Percentiles rank a stretch among this genome's conserved stretches.
Evolutionary conservation across 2,888 invertebrate genomes (phyloP).

Genomic region (Diadegma fenestrale): DNA sequence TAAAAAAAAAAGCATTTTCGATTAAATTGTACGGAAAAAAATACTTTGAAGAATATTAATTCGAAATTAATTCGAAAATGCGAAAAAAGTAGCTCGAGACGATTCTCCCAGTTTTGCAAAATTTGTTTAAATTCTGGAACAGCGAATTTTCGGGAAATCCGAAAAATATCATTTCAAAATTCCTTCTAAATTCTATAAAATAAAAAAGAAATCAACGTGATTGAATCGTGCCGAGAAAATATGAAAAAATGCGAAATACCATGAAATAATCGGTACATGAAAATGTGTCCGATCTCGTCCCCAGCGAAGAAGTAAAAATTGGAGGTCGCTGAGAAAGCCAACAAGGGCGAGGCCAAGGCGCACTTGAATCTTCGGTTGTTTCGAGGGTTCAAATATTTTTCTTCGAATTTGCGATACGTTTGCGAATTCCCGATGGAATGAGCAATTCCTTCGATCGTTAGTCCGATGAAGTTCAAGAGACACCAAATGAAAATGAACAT

Average conservation of each 20-base stretch:
- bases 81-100: no score
- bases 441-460: conserved; percentile 90
- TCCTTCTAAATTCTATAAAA: background rate
- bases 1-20: conserved; percentile 57
- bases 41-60: background rate
- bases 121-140: no score
- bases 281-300: conserved; percentile 90
- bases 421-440: conserved; percentile 85
- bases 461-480: conserved; percentile 93
- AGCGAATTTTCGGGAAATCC: conserved; percentile 53
- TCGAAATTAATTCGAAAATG: no score
- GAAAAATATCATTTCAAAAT: conserved; percentile 47
- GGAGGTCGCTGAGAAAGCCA: conserved; percentile 92
- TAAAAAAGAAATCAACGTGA: background rate
- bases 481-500: conserved; percentile 94
- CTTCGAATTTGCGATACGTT: conserved; percentile 85
- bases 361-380: conserved; percentile 89
- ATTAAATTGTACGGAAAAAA: conserved; percentile 32
- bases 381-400: conserved; percentile 77
- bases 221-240: background rate
- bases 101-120: no score
- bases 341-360: conserved; percentile 89
- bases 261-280: conserved; percentile 87
- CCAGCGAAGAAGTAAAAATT: conserved; percentile 96
- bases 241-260: conserved; percentile 81